A percentile compares a stretch with the other conserved stretches of the same genome.
phyloP scores from a whole-genome alignment of 2,113 vertebrate species.

The Eublepharis macularius region DNA sequence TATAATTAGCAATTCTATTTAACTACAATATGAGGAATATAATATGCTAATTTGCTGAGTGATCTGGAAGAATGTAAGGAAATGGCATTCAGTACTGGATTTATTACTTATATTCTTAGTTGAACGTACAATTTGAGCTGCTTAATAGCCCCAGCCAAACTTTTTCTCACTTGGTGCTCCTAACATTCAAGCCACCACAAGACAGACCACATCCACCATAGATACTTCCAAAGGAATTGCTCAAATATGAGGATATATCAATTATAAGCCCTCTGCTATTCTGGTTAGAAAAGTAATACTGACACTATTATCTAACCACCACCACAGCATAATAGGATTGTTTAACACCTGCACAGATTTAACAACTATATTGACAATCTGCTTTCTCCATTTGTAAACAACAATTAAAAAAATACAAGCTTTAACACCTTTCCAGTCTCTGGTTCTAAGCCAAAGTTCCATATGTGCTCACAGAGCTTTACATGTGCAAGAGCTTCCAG shows the following conservation, averaged over 20 bases:
- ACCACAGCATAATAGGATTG: conserved; percentile 7
- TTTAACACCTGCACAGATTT: background rate
- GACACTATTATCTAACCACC: conserved; percentile 27
- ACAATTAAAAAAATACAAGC: background rate
- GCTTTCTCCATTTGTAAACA: background rate
- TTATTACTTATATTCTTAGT: conserved; percentile 36
- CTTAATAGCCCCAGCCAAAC: background rate
- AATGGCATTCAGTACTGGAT: conserved; percentile 37
- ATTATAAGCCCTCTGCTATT: conserved; percentile 52
- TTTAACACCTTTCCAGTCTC: background rate
- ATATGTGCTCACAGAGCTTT: background rate
- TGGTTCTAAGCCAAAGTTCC: background rate
- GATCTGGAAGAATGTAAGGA: conserved; percentile 28
- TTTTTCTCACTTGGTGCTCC: conserved; percentile 1
- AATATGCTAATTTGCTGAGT: background rate
- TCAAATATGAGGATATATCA: conserved; percentile 43
- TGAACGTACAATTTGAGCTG: conserved; percentile 28
- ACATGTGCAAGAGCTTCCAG: background rate
- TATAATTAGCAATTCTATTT: conserved; percentile 4
- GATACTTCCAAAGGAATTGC: conserved; percentile 50
- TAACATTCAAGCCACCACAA: conserved; percentile 20
- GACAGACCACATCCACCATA: too few relatives aligned
- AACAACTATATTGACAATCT: background rate
- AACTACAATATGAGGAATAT: conserved; percentile 9
- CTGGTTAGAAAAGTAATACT: conserved; percentile 44